Percentiles rank a stretch among this genome's conserved stretches.
phyloP scores from a whole-genome alignment of 2,113 vertebrate species.

The Thomomys bottae region DNA sequence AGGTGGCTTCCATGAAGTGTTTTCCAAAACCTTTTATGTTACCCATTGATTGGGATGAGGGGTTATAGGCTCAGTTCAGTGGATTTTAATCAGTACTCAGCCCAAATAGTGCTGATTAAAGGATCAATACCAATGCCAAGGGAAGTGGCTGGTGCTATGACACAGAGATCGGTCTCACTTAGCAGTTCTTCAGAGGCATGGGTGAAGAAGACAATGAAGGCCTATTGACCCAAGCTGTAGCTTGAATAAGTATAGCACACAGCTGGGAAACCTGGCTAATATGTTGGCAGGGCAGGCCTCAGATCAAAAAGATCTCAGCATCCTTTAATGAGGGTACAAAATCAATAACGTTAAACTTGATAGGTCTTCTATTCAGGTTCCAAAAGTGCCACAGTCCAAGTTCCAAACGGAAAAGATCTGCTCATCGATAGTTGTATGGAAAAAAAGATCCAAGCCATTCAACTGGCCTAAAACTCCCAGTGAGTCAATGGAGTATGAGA shows the following conservation, averaged over 20 bases:
- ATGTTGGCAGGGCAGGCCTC: background rate
- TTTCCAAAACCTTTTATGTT: conserved; percentile 33
- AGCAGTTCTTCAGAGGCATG: background rate
- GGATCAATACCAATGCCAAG: conserved; percentile 12
- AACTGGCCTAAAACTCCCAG: background rate
- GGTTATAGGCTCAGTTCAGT: background rate
- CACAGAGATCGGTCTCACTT: background rate
- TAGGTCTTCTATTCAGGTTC: conserved; percentile 2
- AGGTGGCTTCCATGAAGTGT: conserved; percentile 1
- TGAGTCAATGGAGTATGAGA: background rate
- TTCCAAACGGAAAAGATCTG: conserved; percentile 7
- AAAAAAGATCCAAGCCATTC: conserved; percentile 16
- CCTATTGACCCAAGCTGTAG: background rate
- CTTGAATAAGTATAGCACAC: background rate
- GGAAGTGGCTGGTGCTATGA: background rate
- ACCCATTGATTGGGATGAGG: conserved; percentile 19
- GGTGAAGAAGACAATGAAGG: background rate
- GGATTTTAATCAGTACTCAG: conserved; percentile 48
- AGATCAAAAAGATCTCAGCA: background rate
- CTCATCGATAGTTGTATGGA: background rate
- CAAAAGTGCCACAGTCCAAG: background rate
- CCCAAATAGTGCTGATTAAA: conserved; percentile 31
- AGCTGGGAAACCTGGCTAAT: background rate
- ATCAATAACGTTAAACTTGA: conserved; percentile 37
- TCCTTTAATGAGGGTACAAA: conserved; percentile 14